Evolutionary conservation across 2,113 vertebrate genomes (phyloP).

Genomic region (Regulus satrapa): DNA sequence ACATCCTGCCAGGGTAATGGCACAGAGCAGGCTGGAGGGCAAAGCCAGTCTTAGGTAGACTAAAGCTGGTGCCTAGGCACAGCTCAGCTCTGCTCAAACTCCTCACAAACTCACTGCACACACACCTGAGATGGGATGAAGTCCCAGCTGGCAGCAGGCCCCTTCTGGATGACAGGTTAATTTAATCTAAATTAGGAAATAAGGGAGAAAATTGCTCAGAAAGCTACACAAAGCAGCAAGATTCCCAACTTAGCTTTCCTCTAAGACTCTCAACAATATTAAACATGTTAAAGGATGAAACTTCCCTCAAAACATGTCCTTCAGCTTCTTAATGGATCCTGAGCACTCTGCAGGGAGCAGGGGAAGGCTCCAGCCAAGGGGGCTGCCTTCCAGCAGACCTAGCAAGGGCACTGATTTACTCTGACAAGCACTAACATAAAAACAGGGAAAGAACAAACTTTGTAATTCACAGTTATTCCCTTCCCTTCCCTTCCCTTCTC

Average conservation of each 20-base stretch:
- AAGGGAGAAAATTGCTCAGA: neutral
- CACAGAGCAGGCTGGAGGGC: neutral
- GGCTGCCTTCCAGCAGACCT: conserved; percentile 48
- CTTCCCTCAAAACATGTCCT: neutral
- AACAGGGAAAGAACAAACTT: neutral
- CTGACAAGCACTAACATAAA: conserved; percentile 8
- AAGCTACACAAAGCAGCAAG: neutral
- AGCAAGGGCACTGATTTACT: conserved; percentile 6
- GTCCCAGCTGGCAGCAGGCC: neutral
- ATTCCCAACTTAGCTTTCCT: neutral
- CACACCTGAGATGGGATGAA: neutral
- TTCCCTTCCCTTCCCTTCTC: neutral
- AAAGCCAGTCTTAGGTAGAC: neutral
- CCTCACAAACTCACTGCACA: neutral
- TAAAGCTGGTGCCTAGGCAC: neutral
- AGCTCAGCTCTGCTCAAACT: neutral
- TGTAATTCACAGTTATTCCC: neutral
- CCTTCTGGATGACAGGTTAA: neutral
- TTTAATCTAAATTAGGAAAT: neutral
- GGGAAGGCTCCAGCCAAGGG: neutral
- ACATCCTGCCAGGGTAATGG: no score
- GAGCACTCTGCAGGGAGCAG: neutral
- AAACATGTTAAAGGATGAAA: neutral
- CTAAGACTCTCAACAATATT: neutral
- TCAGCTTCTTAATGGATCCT: conserved; percentile 28